These are phyloP conservation scores for Alentia gelatinosa DNA, from an alignment of 2,888 invertebrate genomes.

Conservation along the genomic window DNA sequence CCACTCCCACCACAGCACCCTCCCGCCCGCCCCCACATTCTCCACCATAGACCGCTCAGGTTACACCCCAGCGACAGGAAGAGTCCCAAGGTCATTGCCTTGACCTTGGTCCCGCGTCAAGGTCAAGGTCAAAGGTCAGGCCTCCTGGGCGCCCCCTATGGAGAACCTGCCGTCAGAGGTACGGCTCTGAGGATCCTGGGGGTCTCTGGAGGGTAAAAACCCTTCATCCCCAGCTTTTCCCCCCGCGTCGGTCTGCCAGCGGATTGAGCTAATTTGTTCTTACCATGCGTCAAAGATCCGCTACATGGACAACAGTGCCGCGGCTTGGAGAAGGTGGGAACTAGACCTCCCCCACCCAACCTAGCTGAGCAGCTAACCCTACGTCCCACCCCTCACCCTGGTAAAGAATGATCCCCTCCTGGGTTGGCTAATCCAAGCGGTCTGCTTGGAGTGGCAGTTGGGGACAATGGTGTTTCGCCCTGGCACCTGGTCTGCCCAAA, in stretches of 20 bases:
- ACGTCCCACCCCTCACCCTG: neutral
- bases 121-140: conserved; percentile 17
- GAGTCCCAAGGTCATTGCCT: neutral
- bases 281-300: conserved; percentile 4
- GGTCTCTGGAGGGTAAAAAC: neutral
- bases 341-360: neutral
- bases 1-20: neutral
- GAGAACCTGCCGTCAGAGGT: neutral
- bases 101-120: neutral
- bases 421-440: neutral
- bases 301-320: neutral
- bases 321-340: neutral
- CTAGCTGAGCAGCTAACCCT: neutral
- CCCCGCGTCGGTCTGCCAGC: neutral
- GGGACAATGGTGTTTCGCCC: neutral
- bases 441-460: neutral
- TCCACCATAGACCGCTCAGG: neutral
- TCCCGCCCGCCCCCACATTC: neutral
- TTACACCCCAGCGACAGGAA: neutral
- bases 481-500: neutral
- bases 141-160: neutral
- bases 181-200: neutral
- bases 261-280: conserved; percentile 14
- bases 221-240: neutral
- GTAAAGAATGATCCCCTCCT: neutral